Evolutionary conservation across 1,140 invertebrate species (phyloP), one percentile per base, ranked within the genome.

Genomic region (Pinna nobilis): DNA sequence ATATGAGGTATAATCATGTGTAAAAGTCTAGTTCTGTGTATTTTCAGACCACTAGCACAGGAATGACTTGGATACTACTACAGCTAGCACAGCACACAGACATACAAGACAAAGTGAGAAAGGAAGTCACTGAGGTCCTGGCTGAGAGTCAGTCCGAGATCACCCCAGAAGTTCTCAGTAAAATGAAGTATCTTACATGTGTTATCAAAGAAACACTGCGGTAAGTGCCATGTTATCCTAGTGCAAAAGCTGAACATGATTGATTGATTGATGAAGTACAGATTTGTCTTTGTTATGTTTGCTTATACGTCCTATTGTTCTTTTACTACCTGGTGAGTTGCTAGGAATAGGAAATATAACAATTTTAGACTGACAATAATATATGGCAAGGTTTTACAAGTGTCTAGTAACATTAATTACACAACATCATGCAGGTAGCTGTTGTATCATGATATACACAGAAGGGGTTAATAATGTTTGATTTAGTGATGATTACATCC

Each of bases 161-260:
- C 0, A 73, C 71, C 7, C 41, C 68, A 20, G 69, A 77, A 20
- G 35, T 57, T 15, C 50, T 85, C 44, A 76, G 82, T 15, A 51
- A 80, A 53, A 44, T 85, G 18, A 61, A 74, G 18, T 84, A 83
- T 35, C 41, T 81, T 20, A 77, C 76, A 9, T 77, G 74, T 71
- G 79, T 85, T n/a, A 80, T 85, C 20, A 81, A 82, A 50, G 84
- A 85, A 70, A 81, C 81, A 6, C 65, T 80, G 41, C 76, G 82
- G 80, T 77, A 51, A 51, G 30, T 61, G n/a, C 30, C 13, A 11
- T 1, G 35, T 50, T 4, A 28, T 28, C 25, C n/a, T n/a, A n/a
- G n/a, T n/a, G n/a, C n/a, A n/a, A n/a, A n/a, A n/a, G n/a, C n/a
- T n/a, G n/a, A n/a, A n/a, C n/a, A n/a, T n/a, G n/a, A n/a, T n/a